These are phyloP conservation scores for Trichogramma evanescens DNA, from an alignment of 2,888 invertebrate genomes.

Conservation along the genomic window DNA sequence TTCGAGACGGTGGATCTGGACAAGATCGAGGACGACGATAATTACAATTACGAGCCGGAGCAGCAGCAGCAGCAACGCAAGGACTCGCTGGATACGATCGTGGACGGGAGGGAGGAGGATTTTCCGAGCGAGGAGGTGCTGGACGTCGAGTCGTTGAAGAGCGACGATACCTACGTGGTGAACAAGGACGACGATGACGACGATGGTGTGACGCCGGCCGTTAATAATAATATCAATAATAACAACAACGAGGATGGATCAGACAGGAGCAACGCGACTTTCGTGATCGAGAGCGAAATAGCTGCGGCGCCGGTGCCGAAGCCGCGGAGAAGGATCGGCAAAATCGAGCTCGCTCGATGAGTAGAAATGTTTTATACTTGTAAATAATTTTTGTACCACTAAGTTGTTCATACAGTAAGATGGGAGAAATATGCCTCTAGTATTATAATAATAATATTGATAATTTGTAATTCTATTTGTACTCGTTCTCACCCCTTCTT, in stretches of 20 bases:
- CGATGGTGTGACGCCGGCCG: no score
- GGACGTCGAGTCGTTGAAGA: conserved; percentile 23
- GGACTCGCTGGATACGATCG: conserved; percentile 15
- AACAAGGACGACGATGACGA: background rate
- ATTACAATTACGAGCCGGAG: background rate
- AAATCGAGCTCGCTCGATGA: conserved; percentile 7
- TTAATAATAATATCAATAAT: conserved; percentile 3
- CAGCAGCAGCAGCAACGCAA: conserved; percentile 4
- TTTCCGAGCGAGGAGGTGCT: conserved; percentile 13
- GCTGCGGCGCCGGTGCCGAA: conserved; percentile 23
- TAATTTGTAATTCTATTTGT: no score
- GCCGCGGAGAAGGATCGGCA: conserved; percentile 24
- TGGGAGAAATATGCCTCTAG: no score
- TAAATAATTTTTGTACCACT: background rate
- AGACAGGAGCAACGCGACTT: conserved; percentile 31
- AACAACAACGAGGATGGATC: conserved; percentile 22
- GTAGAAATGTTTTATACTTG: background rate
- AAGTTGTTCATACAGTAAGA: no score
- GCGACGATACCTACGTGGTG: conserved; percentile 31
- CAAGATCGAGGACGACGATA: conserved; percentile 2
- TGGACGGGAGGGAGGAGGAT: conserved; percentile 11
- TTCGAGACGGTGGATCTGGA: conserved; percentile 10
- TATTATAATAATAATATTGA: no score
- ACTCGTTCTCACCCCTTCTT: no score
- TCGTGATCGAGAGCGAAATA: conserved; percentile 31